These are phyloP conservation scores for Drosophila nebulosa DNA, from an alignment of 1,140 invertebrate genomes.

Conservation along the genomic window DNA sequence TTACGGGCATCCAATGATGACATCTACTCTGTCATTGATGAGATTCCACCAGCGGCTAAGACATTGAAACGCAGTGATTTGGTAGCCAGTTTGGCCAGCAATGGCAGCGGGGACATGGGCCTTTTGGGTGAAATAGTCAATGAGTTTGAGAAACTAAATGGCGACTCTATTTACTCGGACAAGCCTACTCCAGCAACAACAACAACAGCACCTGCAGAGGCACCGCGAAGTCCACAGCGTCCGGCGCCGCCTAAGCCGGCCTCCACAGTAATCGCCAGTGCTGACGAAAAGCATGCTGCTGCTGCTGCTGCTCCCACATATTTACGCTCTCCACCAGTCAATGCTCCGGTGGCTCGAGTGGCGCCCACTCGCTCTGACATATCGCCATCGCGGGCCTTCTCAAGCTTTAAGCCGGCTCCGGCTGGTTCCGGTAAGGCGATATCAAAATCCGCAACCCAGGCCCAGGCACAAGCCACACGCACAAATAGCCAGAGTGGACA, in stretches of 20 bases:
- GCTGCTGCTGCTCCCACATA: constrained; percentile 84
- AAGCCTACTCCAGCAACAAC: constrained; percentile 67
- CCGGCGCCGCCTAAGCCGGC: constrained; percentile 76
- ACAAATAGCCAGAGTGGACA: constrained; percentile 10
- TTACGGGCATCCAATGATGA: constrained; percentile 84
- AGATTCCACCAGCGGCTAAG: constrained; percentile 82
- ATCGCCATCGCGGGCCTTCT: constrained; percentile 66
- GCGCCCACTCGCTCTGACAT: constrained; percentile 84
- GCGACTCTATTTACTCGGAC: constrained; percentile 91
- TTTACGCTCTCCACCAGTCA: constrained; percentile 86
- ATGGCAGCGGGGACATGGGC: constrained; percentile 84
- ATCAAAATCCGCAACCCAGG: background rate
- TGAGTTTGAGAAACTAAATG: constrained; percentile 91
- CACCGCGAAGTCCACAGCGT: constrained; percentile 49
- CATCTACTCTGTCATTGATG: constrained; percentile 93
- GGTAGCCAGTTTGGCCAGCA: constrained; percentile 75
- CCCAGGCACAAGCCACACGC: constrained; percentile 11
- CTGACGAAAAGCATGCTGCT: constrained; percentile 32
- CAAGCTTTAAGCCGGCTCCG: constrained; percentile 72
- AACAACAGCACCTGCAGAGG: background rate
- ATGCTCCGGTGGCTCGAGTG: constrained; percentile 85
- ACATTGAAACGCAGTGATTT: constrained; percentile 74
- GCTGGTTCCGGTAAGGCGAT: constrained; percentile 12
- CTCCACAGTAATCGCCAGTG: constrained; percentile 26
- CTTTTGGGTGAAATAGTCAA: constrained; percentile 91